Evolutionary conservation across 2,888 invertebrate species (phyloP), one percentile per base, ranked within the genome.

Genomic region (Flexamia atlantica): DNA sequence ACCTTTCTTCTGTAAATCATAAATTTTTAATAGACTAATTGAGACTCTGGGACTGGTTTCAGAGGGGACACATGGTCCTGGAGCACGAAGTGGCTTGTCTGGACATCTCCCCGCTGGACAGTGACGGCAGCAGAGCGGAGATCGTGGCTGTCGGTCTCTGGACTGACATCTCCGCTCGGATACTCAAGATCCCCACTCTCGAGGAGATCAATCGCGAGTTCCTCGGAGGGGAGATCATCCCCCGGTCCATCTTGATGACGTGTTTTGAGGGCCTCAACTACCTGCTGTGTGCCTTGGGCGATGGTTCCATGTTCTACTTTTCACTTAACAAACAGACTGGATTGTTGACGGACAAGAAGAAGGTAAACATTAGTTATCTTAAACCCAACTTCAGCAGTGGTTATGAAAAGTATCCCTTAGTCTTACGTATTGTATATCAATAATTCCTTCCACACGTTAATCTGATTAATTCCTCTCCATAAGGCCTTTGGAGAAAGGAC

Each of bases 251-350:
- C 85, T 90, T 99, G 82, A 97, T 99, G 94, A 96, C 98, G 74
- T 96, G 95, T 81, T 96, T 99, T 90, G 99, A 99, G 90, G 96
- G 96, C 2, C 95, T 96, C 85, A 96, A 96, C 87, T 98, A 98
- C 90, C 90, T 98, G 30, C 92, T 98, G 50, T 97, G 97, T 88
- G 99, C 99, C 0, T 92, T 99, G 36, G 99, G 99, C 7, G 99
- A 99, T 90, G 99, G 99, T 0, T 97, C 98, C 23, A 96, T 99
- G 94, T 98, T 97, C 91, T 99, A 99, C 91, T 99, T 98, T 90
- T 94, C 94, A 0, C 91, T 99, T 85, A 95, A 97, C 89, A 94
- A 93, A 86, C 91, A 92, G 14, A 93, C 93, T 80, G 98, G 98
- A 0, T 91, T 91, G 30, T 91, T 99, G 36, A 92, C 93, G 1